A percentile compares a stretch with the other conserved stretches of the same genome.
phyloP scores from a whole-genome alignment of 2,888 invertebrate species.

The Suillia variegata region DNA sequence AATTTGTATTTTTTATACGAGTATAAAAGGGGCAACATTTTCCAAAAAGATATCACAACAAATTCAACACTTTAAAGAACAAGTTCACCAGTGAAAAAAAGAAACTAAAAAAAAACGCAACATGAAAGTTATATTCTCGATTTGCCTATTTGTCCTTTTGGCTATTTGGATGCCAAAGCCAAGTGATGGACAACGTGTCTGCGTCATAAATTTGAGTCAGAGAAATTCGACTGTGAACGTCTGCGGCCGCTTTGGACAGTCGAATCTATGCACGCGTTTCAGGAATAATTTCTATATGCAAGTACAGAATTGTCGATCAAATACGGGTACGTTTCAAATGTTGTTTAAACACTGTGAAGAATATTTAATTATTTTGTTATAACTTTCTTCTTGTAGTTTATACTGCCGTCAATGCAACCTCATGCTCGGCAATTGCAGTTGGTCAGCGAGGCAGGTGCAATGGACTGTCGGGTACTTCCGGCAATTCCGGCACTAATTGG shows the following conservation, averaged over 20 bases:
- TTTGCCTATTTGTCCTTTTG: neutral
- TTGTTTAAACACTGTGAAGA: neutral
- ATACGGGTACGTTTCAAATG: constrained; percentile 1
- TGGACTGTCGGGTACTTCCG: neutral
- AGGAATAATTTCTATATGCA: constrained; percentile 8
- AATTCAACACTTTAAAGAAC: no score
- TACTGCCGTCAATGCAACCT: neutral
- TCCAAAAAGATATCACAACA: no score
- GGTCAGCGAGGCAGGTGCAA: constrained; percentile 3
- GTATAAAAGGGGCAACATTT: no score
- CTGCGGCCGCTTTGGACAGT: constrained; percentile 12
- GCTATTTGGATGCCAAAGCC: neutral
- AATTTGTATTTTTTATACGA: no score
- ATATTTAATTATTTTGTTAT: no score
- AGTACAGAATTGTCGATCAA: constrained; percentile 7
- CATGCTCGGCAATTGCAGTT: neutral
- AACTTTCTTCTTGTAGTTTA: no score
- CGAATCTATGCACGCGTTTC: constrained; percentile 19
- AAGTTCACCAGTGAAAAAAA: no score
- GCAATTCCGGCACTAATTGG: neutral
- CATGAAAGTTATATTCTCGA: neutral
- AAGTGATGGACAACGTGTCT: neutral
- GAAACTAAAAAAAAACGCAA: neutral
- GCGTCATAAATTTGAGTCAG: constrained; percentile 3
- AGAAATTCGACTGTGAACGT: neutral